Conservation (phyloP, 2,797 vertebrate species). For the Dicrostonyx torquatus region DNA sequence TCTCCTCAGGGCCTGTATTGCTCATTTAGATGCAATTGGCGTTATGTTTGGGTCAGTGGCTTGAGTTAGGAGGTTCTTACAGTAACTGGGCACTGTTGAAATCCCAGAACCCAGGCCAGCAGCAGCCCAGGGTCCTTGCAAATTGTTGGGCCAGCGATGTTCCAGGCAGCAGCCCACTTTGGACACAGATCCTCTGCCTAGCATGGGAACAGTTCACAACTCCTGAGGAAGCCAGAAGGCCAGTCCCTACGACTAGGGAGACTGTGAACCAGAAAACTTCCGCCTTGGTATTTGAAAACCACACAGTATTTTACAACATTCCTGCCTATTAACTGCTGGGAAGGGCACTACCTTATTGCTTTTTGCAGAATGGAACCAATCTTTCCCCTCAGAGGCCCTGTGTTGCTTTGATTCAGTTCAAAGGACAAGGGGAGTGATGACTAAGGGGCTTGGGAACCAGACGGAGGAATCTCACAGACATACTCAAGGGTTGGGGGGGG, state of each 20-base stretch:
- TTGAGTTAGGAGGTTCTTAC: slow-evolving; percentile 70
- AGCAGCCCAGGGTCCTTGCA: not conserved
- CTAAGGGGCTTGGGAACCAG: slow-evolving; percentile 80
- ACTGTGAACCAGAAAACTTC: slow-evolving; percentile 78
- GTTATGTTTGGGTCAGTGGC: slow-evolving; percentile 58
- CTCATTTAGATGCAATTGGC: slow-evolving; percentile 74
- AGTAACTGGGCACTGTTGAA: slow-evolving; percentile 63
- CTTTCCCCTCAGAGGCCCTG: slow-evolving; percentile 73
- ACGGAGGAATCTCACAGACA: slow-evolving; percentile 74
- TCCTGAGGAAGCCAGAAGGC: slow-evolving; percentile 74
- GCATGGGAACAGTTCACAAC: slow-evolving; percentile 80
- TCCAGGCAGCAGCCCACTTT: slow-evolving; percentile 58
- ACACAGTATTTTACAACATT: slow-evolving; percentile 75
- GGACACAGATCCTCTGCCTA: slow-evolving; percentile 52
- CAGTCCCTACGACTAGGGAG: slow-evolving; percentile 81
- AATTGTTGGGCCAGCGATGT: not conserved
- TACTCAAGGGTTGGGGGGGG: slow-evolving; percentile 21
- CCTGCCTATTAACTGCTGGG: slow-evolving; percentile 78
- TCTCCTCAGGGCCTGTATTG: slow-evolving; percentile 65
- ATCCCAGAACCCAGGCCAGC: slow-evolving; percentile 51
- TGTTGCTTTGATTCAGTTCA: slow-evolving; percentile 79
- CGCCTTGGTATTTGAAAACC: slow-evolving; percentile 80
- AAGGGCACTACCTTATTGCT: slow-evolving; percentile 76
- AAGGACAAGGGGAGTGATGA: slow-evolving; percentile 83
- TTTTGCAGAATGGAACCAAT: slow-evolving; percentile 77